These are phyloP conservation scores for Labeo calbasu DNA, from an alignment of 2,797 vertebrate species.

Conservation along the genomic window DNA sequence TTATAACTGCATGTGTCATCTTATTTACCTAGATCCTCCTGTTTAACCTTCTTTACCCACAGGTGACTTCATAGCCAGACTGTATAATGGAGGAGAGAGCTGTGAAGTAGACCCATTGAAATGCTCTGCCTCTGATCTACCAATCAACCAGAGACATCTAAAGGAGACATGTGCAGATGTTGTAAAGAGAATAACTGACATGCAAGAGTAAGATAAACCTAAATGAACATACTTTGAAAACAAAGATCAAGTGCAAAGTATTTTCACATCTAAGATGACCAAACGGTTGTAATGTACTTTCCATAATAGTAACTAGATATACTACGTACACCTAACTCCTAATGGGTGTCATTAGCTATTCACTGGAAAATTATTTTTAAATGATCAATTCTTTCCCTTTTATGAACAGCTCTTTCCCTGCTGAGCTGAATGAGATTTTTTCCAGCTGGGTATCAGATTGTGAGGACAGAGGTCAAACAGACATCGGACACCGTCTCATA, in stretches of 20 bases:
- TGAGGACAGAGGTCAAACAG: slow-evolving; percentile 72
- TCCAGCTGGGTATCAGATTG: slow-evolving; percentile 87
- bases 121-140: slow-evolving; percentile 80
- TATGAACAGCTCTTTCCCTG: slow-evolving; percentile 84
- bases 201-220: slow-evolving; percentile 80
- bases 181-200: slow-evolving; percentile 81
- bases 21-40: slow-evolving; percentile 2
- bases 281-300: neutral
- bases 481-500: slow-evolving; percentile 89
- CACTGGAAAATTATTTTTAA: neutral
- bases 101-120: slow-evolving; percentile 91
- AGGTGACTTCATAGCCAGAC: slow-evolving; percentile 84
- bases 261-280: neutral
- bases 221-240: neutral
- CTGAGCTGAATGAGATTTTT: slow-evolving; percentile 88
- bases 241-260: neutral
- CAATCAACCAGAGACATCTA: slow-evolving; percentile 82
- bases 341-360: neutral
- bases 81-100: slow-evolving; percentile 81
- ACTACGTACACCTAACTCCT: neutral
- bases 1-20: slow-evolving; percentile 4
- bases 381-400: slow-evolving; percentile 13
- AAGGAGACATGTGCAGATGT: slow-evolving; percentile 84
- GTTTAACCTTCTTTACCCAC: slow-evolving; percentile 35
- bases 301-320: neutral